Percentiles rank a stretch among this genome's conserved stretches.
phyloP scores from a whole-genome alignment of 2,888 invertebrate species.

The Agrenia bidenticulata region DNA sequence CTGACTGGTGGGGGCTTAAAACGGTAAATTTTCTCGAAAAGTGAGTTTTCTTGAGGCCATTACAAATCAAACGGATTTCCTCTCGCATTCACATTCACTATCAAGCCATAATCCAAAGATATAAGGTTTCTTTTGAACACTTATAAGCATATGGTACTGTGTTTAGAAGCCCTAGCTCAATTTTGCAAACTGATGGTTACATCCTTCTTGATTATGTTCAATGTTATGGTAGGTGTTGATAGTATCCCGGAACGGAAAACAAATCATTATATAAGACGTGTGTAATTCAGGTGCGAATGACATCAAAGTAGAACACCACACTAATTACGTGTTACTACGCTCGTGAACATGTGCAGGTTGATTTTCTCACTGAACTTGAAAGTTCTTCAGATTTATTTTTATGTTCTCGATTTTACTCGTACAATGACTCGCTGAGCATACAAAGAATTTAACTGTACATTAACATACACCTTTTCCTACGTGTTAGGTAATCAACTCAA shows the following conservation, averaged over 20 bases:
- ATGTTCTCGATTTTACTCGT: conserved; percentile 6
- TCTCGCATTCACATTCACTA: conserved; percentile 2
- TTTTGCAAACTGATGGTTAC: no score
- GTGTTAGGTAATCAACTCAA: no score
- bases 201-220: no score
- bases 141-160: no score
- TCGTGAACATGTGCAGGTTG: conserved; percentile 2
- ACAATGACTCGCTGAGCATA: not conserved
- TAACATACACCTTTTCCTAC: not conserved
- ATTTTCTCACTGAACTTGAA: conserved; percentile 5
- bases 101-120: not conserved
- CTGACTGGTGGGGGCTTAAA: not conserved
- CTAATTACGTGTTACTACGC: not conserved
- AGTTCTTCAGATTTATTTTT: conserved; percentile 7
- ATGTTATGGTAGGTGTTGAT: no score
- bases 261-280: not conserved
- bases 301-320: conserved; percentile 6
- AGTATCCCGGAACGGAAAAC: no score
- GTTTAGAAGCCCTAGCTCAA: no score
- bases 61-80: conserved; percentile 6
- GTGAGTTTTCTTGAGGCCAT: not conserved
- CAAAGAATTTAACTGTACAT: conserved; percentile 1
- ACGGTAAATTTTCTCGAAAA: no score
- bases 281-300: not conserved
- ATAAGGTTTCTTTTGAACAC: no score